Evolutionary conservation across 1,140 invertebrate species (phyloP), one percentile per base, ranked within the genome.

Genomic region (Dendrolimus kikuchii): DNA sequence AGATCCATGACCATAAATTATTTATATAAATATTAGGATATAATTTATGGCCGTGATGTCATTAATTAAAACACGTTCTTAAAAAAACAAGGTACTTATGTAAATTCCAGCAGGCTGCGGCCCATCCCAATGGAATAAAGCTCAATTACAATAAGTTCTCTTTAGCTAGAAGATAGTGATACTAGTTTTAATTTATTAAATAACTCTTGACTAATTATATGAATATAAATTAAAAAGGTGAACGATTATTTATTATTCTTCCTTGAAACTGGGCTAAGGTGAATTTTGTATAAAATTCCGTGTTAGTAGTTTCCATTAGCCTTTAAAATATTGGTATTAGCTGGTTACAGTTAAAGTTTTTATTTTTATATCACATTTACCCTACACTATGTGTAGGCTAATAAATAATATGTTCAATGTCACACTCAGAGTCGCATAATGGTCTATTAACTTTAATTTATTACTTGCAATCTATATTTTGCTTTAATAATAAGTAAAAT

Each of bases 121-220:
- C 51, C 43, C 47, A 40, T 52, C 54, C 41, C 40, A 48, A 57
- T 36, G 57, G 40, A 51, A 57, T 41, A 53, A 63, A 55, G 67
- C 67, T 67, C 68, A 67, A 67, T 55, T 67, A 63, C 36, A 43
- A 38, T 51, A 61, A 60, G 58, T 54, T 61, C 53, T 46, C 44
- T 51, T 46, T 53, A 4, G 49, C 49, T 37, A 44, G 43, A 7
- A 38, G 4, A 9, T 57, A 54, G 46, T 57, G 54, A 53, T 61
- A 55, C 46, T 64, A 61, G 53, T 43, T 67, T 8, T 65, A 64
- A 62, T 62, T 68, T 64, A 62, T 64, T 67, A 42, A 60, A 66
- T 51, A 45, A 9, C 41, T 9, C 38, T 7, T 41, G 9, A 45
- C 6, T 5, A 5, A 37, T n/a, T 36, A 36, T 48, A 5, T 50